These are phyloP conservation scores for Nephila pilipes DNA, from an alignment of 1,140 invertebrate genomes.

Conservation along the genomic window DNA sequence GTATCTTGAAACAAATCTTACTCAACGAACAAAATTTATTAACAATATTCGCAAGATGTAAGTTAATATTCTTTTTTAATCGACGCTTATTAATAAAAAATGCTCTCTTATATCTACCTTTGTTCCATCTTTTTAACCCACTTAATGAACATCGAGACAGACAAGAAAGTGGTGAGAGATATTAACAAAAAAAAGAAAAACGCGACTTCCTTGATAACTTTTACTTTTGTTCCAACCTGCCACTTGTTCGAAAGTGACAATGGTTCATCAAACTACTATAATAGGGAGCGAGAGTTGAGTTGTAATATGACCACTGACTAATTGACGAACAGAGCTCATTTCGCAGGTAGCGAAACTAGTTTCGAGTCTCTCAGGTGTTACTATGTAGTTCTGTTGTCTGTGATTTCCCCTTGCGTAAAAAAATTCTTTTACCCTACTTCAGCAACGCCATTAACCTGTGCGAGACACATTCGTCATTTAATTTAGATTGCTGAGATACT, in stretches of 20 bases:
- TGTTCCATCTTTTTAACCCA: conserved; percentile 13
- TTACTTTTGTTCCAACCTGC: conserved; percentile 11
- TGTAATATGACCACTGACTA: conserved; percentile 21
- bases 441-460: conserved; percentile 11
- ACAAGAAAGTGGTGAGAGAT: neutral
- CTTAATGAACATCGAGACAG: neutral
- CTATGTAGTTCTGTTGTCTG: neutral
- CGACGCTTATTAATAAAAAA: neutral
- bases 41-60: neutral
- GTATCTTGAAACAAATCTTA: too few relatives aligned
- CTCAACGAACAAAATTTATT: neutral
- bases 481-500: conserved; percentile 1
- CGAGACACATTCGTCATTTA: conserved; percentile 5
- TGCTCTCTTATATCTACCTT: neutral
- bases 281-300: neutral
- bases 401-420: conserved; percentile 26
- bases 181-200: neutral
- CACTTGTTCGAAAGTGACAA: conserved; percentile 29
- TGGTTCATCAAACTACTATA: conserved; percentile 13
- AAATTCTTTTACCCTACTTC: neutral
- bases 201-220: conserved; percentile 27
- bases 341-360: conserved; percentile 11
- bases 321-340: conserved; percentile 14
- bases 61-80: neutral
- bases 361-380: conserved; percentile 8